A percentile compares a stretch with the other conserved stretches of the same genome.
Evolutionary conservation across 2,888 invertebrate genomes (phyloP).

Genomic region (Bursaphelenchus okinawaensis): DNA sequence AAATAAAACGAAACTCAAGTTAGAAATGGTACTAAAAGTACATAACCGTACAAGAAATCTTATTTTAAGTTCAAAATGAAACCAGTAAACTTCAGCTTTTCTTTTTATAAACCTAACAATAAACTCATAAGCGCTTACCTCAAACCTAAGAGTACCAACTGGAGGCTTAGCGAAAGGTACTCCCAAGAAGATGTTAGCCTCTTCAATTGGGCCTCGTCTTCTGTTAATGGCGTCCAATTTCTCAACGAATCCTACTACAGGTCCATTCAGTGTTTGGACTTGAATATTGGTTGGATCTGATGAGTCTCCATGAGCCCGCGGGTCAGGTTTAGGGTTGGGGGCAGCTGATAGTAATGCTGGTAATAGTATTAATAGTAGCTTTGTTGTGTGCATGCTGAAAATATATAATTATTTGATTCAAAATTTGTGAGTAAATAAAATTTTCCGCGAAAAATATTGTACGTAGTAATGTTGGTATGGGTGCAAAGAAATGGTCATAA

Average conservation of each 20-base stretch:
- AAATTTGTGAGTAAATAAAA: no score
- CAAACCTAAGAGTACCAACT: not conserved
- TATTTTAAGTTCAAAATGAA: no score
- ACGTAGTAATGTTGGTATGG: no score
- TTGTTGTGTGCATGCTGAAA: not conserved
- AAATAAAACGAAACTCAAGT: no score
- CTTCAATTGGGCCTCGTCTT: not conserved
- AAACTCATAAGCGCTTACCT: not conserved
- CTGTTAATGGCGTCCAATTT: not conserved
- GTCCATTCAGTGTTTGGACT: not conserved
- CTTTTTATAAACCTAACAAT: no score
- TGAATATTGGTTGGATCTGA: not conserved
- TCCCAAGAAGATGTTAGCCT: not conserved
- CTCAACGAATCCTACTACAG: not conserved
- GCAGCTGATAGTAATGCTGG: constrained; percentile 4
- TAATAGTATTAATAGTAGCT: not conserved
- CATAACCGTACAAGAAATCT: no score
- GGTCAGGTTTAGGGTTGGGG: constrained; percentile 11
- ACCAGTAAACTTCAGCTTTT: no score
- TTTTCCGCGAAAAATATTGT: no score
- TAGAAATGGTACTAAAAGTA: no score
- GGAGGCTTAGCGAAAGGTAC: not conserved
- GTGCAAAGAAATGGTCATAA: no score
- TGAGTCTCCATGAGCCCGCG: constrained; percentile 21
- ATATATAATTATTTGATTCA: no score